Percentiles rank a stretch among this genome's conserved stretches.
Conservation (phyloP, 2,888 invertebrate species). For the Steromphala cineraria region DNA sequence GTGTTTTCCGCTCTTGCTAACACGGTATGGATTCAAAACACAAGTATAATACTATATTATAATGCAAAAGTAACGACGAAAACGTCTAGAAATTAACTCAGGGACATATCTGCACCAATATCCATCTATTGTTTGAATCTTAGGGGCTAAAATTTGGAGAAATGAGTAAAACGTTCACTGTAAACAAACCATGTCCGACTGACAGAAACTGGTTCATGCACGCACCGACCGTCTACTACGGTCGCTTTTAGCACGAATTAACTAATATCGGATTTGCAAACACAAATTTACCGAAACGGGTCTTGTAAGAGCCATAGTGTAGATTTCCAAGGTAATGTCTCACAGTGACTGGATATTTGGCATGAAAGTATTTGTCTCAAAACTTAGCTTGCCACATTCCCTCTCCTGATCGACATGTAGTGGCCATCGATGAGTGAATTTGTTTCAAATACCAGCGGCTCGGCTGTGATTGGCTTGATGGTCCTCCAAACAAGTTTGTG, state of each 20-base stretch:
- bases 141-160: too few species aligned
- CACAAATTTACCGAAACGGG: constrained; percentile 48
- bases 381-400: constrained; percentile 17
- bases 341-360: constrained; percentile 22
- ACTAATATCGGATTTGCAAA: background rate
- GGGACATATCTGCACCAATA: too few species aligned
- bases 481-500: constrained; percentile 47
- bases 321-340: background rate
- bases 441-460: constrained; percentile 58
- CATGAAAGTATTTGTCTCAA: background rate
- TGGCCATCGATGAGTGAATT: constrained; percentile 24
- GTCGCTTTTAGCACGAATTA: background rate
- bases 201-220: background rate
- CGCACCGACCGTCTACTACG: background rate
- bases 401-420: constrained; percentile 22
- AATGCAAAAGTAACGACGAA: too few species aligned
- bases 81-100: too few species aligned
- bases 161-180: background rate
- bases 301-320: constrained; percentile 47
- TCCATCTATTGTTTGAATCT: too few species aligned
- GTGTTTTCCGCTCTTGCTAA: background rate
- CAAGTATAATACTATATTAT: too few species aligned
- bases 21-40: background rate
- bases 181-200: background rate
- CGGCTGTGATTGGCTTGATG: constrained; percentile 48